Evolutionary conservation across 2,797 vertebrate genomes (phyloP).

Genomic region (Atherinosoma microstoma): DNA sequence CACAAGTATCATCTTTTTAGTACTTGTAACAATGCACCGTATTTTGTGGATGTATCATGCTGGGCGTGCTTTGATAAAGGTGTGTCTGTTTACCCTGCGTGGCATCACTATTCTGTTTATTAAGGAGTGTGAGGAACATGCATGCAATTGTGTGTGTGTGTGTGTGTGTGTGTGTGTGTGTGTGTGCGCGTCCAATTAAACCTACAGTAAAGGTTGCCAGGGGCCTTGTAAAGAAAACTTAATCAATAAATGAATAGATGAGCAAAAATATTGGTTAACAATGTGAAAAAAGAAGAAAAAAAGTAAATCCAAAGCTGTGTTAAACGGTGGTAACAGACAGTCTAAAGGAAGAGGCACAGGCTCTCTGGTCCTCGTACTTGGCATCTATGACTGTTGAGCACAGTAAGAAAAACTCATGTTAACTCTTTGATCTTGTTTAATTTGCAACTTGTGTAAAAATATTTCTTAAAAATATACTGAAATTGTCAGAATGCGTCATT

Average conservation of each 20-base stretch:
- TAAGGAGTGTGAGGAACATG: constrained; percentile 21
- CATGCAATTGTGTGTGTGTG: no score
- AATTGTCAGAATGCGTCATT: no score
- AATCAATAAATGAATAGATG: background rate
- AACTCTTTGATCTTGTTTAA: no score
- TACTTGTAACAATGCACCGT: constrained; percentile 32
- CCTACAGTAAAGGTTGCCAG: background rate
- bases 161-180: background rate
- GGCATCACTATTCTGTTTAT: constrained; percentile 19
- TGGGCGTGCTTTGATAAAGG: background rate
- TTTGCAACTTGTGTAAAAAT: no score
- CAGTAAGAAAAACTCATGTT: no score
- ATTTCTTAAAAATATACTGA: no score
- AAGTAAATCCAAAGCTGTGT: background rate
- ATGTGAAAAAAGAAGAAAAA: no score
- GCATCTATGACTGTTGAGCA: no score
- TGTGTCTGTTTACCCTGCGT: constrained; percentile 18
- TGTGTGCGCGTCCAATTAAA: background rate
- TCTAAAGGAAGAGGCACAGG: no score
- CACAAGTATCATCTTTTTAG: constrained; percentile 13
- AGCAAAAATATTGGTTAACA: no score
- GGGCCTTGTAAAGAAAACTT: background rate
- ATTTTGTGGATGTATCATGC: constrained; percentile 18
- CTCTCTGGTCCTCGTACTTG: no score
- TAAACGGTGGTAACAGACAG: no score